Percentiles rank a stretch among this genome's conserved stretches.
phyloP scores from a whole-genome alignment of 2,113 vertebrate species.

The Dicerorhinus sumatrensis region DNA sequence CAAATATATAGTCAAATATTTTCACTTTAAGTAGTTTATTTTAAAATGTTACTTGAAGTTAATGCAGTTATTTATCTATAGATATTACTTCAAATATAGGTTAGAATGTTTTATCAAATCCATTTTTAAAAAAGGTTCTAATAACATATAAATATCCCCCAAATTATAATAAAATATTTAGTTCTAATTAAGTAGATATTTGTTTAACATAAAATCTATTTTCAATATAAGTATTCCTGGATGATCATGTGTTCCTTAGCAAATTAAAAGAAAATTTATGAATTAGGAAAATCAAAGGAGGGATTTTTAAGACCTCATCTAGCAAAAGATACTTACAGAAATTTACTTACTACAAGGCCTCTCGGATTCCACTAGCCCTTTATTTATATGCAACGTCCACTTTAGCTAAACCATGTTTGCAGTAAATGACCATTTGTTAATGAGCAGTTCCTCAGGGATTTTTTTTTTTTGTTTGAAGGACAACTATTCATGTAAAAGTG shows the following conservation, averaged over 20 bases:
- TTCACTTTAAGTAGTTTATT: not conserved
- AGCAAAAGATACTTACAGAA: not conserved
- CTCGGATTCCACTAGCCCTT: not conserved
- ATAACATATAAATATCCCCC: not conserved
- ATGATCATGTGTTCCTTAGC: not conserved
- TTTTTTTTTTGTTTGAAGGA: not conserved
- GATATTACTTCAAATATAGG: not conserved
- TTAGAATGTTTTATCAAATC: not conserved
- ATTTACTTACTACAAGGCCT: not conserved
- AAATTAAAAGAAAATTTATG: not conserved
- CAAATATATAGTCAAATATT: not conserved
- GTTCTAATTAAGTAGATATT: not conserved
- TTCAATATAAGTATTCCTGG: not conserved
- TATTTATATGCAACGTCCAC: not conserved
- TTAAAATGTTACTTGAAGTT: not conserved
- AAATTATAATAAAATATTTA: not conserved
- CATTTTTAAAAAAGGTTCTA: not conserved
- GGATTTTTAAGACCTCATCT: not conserved
- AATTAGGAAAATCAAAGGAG: not conserved
- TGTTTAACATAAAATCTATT: not conserved
- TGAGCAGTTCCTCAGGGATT: not conserved
- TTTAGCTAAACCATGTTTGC: not conserved
- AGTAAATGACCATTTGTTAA: not conserved
- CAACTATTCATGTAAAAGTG: not conserved
- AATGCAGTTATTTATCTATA: not conserved